Evolutionary conservation across 2,797 vertebrate species (phyloP).

Genomic region (Triplophysa bombifrons): DNA sequence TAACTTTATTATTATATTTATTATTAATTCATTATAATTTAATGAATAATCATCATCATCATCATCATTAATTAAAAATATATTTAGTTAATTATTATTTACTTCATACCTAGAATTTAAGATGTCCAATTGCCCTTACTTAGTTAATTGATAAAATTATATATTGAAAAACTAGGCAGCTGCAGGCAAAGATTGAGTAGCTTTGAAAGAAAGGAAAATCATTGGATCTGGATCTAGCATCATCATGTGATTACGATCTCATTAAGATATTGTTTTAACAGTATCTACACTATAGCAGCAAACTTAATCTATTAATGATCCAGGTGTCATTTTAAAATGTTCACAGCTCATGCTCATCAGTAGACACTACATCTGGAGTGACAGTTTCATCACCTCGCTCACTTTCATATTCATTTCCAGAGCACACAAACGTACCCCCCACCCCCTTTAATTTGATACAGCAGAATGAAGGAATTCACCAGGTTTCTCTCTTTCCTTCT

Average conservation of each 20-base stretch:
- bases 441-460: constrained; percentile 14
- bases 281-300: neutral
- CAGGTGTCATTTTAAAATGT: neutral
- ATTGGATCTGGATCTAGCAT: neutral
- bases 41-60: no score
- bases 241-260: constrained; percentile 3
- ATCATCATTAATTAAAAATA: no score
- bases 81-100: no score
- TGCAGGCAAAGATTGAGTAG: neutral
- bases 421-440: constrained; percentile 16
- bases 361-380: neutral
- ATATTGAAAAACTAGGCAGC: no score
- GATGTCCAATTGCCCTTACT: neutral
- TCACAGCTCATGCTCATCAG: neutral
- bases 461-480: constrained; percentile 26
- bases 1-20: neutral
- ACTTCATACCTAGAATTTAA: neutral
- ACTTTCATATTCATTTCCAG: neutral
- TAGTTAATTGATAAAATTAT: neutral
- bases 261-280: constrained; percentile 4
- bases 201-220: no score
- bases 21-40: no score
- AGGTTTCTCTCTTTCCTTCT: constrained; percentile 36
- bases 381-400: neutral
- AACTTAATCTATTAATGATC: constrained; percentile 18